phyloP scores from a whole-genome alignment of 2,113 vertebrate genomes.

The Eulacestoma nigropectus region DNA sequence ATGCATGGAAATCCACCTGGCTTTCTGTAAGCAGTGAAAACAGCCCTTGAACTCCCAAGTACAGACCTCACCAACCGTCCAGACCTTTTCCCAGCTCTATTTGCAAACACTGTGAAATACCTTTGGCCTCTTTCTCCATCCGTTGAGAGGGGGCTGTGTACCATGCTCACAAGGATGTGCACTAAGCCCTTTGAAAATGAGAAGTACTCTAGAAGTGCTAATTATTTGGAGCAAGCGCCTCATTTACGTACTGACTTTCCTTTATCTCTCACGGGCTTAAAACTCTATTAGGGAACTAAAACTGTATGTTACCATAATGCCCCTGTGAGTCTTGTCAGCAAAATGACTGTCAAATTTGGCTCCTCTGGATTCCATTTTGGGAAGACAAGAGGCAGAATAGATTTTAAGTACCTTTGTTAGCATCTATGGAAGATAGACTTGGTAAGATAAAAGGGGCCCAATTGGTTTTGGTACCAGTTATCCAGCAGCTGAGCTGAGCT shows the following conservation, averaged over 20 bases:
- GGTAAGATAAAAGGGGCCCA: background rate
- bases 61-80: background rate
- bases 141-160: background rate
- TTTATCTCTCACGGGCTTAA: constrained; percentile 33
- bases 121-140: constrained; percentile 8
- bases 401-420: constrained; percentile 38
- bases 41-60: background rate
- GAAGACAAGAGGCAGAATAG: constrained; percentile 40
- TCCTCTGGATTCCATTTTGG: constrained; percentile 37
- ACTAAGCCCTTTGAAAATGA: constrained; percentile 7
- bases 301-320: background rate
- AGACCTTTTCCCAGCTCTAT: background rate
- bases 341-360: constrained; percentile 27
- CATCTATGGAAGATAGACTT: background rate
- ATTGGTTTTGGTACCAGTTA: constrained; percentile 28
- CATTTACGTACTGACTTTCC: constrained; percentile 11
- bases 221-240: constrained; percentile 21
- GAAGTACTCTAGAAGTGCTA: constrained; percentile 2
- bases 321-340: background rate
- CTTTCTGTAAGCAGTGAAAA: background rate
- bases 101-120: background rate
- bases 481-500: constrained; percentile 1
- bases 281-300: constrained; percentile 53
- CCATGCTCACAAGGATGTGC: background rate
- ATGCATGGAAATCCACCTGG: background rate